phyloP scores from a whole-genome alignment of 2,113 vertebrate genomes.

The Athene cunicularia region DNA sequence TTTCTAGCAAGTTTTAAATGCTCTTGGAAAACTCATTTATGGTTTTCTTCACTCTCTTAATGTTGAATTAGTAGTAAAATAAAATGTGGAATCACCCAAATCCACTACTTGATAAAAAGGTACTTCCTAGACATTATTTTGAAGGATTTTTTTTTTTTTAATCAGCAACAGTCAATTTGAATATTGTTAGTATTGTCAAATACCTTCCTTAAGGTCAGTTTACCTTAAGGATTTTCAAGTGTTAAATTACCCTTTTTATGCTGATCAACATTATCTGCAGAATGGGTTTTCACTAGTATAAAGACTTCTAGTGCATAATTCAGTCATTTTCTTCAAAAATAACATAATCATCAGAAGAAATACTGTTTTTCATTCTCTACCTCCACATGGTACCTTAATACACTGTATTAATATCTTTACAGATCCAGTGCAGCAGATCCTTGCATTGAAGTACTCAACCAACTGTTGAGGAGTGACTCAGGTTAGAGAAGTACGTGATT shows the following conservation, averaged over 20 bases:
- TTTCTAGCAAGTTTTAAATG: neutral
- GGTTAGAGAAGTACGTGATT: neutral
- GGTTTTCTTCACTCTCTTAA: neutral
- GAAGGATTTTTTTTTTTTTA: too few relatives aligned
- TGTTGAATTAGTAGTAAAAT: neutral
- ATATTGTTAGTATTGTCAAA: neutral
- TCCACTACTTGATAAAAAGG: neutral
- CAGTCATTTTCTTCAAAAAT: neutral
- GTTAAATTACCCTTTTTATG: neutral
- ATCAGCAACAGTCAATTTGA: neutral
- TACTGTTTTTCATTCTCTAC: neutral
- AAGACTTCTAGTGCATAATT: neutral
- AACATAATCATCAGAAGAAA: neutral
- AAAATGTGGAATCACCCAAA: neutral
- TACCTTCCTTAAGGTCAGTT: neutral
- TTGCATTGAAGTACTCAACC: neutral
- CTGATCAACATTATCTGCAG: neutral
- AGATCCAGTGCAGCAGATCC: neutral
- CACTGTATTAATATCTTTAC: neutral
- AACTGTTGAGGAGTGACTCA: neutral
- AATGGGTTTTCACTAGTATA: neutral
- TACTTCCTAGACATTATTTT: neutral
- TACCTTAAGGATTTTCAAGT: neutral
- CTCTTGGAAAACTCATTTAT: neutral
- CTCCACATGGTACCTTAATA: neutral